These are phyloP conservation scores for Prunella fulvescens DNA, from an alignment of 2,113 vertebrate genomes.

Conservation along the genomic window DNA sequence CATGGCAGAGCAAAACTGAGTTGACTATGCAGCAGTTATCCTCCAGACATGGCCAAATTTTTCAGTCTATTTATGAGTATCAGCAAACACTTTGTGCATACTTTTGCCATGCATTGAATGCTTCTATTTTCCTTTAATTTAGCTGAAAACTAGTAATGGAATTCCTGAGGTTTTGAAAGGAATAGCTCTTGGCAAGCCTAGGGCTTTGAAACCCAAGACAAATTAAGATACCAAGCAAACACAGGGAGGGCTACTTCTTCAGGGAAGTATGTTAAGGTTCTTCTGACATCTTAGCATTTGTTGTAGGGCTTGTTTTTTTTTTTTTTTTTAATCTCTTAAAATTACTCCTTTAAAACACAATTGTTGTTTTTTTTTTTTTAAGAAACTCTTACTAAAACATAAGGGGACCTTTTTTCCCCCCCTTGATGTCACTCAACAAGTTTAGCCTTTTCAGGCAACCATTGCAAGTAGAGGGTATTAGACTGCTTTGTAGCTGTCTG, in stretches of 20 bases:
- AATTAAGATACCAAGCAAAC: constrained; percentile 73
- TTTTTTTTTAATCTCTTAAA: not conserved
- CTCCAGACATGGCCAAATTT: constrained; percentile 63
- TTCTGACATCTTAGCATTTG: constrained; percentile 45
- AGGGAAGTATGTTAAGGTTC: constrained; percentile 55
- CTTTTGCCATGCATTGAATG: constrained; percentile 66
- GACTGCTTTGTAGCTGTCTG: not conserved
- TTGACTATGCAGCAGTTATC: constrained; percentile 44
- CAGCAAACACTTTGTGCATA: constrained; percentile 72
- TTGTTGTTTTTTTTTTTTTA: not conserved
- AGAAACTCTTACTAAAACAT: not conserved
- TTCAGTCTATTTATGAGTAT: constrained; percentile 73
- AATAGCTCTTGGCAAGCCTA: constrained; percentile 69
- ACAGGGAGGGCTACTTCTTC: constrained; percentile 59
- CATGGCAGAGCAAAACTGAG: constrained; percentile 27
- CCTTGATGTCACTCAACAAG: not conserved
- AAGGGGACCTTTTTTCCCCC: accelerated
- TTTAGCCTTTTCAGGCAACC: constrained; percentile 17
- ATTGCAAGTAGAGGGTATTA: not conserved
- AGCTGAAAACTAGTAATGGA: constrained; percentile 75
- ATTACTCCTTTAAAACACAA: not conserved
- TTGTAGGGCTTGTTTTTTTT: not conserved
- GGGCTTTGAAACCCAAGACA: constrained; percentile 69
- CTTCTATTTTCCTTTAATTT: constrained; percentile 74
- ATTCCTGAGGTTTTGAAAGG: constrained; percentile 79